A percentile compares a stretch with the other conserved stretches of the same genome.
Evolutionary conservation across 2,888 invertebrate species (phyloP).

Genomic region (Linyphia triangularis): DNA sequence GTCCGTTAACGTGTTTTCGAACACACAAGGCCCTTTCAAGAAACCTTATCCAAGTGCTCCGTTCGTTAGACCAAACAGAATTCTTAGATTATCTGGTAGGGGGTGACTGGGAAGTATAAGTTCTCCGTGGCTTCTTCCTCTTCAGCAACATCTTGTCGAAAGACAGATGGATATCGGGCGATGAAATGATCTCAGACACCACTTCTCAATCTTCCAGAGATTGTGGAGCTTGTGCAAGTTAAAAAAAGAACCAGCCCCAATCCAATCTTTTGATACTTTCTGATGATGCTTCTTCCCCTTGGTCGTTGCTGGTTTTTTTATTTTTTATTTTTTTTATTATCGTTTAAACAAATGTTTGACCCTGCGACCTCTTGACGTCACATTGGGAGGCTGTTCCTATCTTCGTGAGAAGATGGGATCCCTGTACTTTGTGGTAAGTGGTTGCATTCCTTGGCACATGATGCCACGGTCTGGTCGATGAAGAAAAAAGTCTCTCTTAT

Average conservation of each 20-base stretch:
- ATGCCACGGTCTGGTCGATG: neutral
- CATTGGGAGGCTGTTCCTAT: constrained; percentile 23
- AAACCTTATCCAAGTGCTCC: constrained; percentile 29
- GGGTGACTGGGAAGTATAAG: constrained; percentile 7
- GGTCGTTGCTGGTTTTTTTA: neutral
- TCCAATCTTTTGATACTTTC: constrained; percentile 48
- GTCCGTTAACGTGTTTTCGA: neutral
- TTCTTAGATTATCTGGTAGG: constrained; percentile 45
- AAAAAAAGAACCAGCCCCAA: constrained; percentile 29
- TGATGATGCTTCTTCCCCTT: neutral
- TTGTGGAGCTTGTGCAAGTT: neutral
- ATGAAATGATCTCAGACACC: constrained; percentile 15
- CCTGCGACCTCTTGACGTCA: constrained; percentile 66
- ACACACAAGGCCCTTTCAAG: constrained; percentile 30
- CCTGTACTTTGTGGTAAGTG: neutral
- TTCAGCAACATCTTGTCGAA: constrained; percentile 32
- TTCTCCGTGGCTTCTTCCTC: constrained; percentile 2
- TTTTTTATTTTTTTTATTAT: constrained; percentile 22
- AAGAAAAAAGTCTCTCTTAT: neutral
- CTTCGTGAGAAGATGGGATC: constrained; percentile 64
- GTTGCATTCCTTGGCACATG: constrained; percentile 9
- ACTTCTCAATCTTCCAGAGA: neutral
- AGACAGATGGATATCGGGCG: constrained; percentile 50
- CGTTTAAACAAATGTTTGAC: constrained; percentile 71
- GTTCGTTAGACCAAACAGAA: constrained; percentile 51